Evolutionary conservation across 2,797 vertebrate species (phyloP).

Genomic region (Phoxinus dragarum): DNA sequence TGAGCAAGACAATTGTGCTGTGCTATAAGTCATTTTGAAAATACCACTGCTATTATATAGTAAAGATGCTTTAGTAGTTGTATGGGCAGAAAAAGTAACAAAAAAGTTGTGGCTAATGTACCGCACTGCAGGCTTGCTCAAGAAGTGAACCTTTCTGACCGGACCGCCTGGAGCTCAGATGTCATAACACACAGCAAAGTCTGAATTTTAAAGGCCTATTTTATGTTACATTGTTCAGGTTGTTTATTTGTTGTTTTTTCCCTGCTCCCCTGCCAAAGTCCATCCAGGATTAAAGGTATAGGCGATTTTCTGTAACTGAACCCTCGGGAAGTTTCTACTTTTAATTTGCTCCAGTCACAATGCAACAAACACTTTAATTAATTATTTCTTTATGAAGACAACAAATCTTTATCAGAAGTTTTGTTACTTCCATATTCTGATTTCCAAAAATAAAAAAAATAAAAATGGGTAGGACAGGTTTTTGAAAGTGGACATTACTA

Average conservation of each 20-base stretch:
- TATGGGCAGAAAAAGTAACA: not conserved
- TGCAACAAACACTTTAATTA: not conserved
- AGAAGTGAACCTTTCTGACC: not conserved
- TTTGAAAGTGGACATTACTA: not conserved
- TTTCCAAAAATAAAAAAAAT: not conserved
- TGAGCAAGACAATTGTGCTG: not conserved
- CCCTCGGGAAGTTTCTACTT: not conserved
- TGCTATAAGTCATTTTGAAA: not conserved
- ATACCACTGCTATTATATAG: not conserved
- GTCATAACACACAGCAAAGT: not conserved
- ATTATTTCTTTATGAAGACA: not conserved
- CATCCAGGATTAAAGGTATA: not conserved
- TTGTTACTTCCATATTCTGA: not conserved
- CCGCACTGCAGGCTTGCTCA: not conserved
- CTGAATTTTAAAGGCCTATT: not conserved
- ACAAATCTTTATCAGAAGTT: not conserved
- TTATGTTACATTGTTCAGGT: not conserved
- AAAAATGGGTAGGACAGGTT: not conserved
- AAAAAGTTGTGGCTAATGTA: not conserved
- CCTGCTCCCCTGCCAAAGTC: not conserved
- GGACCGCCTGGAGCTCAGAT: not conserved
- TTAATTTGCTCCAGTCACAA: not conserved
- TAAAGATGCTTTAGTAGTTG: not conserved
- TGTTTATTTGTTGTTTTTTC: not conserved
- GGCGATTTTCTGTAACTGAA: not conserved